Conservation (phyloP, 2,797 vertebrate genomes). For the Anguilla marmorata region DNA sequence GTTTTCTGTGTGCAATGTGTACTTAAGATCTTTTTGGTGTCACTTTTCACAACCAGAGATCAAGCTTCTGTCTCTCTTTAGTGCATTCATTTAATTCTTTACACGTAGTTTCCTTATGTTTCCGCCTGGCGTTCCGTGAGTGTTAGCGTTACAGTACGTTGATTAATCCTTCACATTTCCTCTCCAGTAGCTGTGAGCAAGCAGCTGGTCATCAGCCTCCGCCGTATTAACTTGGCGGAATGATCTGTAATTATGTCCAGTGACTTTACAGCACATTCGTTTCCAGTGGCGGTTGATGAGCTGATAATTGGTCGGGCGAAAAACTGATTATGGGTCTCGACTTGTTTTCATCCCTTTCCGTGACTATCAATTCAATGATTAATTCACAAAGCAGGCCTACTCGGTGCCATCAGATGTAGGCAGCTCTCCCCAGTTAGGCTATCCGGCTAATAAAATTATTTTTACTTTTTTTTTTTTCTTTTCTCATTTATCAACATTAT, state of each 20-base stretch:
- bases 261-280: neutral
- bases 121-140: neutral
- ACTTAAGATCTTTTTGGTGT: neutral
- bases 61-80: neutral
- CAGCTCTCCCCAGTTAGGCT: too few relatives aligned
- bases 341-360: too few relatives aligned
- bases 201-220: neutral
- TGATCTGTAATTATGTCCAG: neutral
- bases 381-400: too few relatives aligned
- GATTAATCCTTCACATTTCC: neutral
- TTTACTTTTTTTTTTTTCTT: too few relatives aligned
- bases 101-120: neutral
- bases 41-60: neutral
- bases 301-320: too few relatives aligned
- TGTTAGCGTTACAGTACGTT: neutral
- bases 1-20: neutral
- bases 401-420: too few relatives aligned
- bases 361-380: too few relatives aligned
- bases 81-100: neutral
- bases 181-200: neutral
- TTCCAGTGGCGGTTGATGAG: too few relatives aligned
- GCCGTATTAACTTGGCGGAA: neutral
- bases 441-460: too few relatives aligned
- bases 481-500: too few relatives aligned
- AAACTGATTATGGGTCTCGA: too few relatives aligned